A percentile compares a stretch with the other conserved stretches of the same genome.
Evolutionary conservation across 1,140 invertebrate genomes (phyloP).

Genomic region (Cotesia vestalis): DNA sequence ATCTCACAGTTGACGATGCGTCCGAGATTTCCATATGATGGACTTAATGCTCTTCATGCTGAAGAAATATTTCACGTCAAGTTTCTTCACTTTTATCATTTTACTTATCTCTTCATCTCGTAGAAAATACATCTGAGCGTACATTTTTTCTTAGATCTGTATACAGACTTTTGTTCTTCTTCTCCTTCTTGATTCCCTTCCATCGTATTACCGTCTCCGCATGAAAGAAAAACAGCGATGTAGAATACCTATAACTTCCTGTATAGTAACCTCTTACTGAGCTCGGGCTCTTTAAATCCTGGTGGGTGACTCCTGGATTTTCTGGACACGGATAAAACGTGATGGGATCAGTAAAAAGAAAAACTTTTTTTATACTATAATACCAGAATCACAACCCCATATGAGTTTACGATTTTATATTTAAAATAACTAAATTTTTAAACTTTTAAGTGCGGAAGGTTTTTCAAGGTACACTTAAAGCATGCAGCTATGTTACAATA

Average conservation of each 20-base stretch:
- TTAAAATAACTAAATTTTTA: no score
- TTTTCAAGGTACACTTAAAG: no score
- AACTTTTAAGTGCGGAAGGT: no score
- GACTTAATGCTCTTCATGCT: slow-evolving; percentile 39
- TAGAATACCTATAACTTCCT: no score
- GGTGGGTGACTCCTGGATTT: slow-evolving; percentile 34
- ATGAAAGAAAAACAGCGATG: no score
- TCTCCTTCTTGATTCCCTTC: no score
- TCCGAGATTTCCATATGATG: slow-evolving; percentile 26
- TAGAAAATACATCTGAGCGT: neutral
- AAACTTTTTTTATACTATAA: neutral
- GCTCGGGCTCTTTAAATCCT: neutral
- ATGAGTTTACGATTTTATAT: no score
- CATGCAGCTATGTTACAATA: no score
- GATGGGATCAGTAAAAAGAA: slow-evolving; percentile 37
- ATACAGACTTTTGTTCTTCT: no score
- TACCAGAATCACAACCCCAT: no score
- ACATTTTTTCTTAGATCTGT: neutral
- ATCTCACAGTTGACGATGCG: neutral
- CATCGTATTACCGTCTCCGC: no score
- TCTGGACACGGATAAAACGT: slow-evolving; percentile 45
- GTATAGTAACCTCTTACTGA: neutral
- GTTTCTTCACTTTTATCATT: slow-evolving; percentile 9
- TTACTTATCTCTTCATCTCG: neutral
- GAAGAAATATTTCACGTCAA: slow-evolving; percentile 37